phyloP scores from a whole-genome alignment of 2,113 vertebrate species.

The Oryctolagus cuniculus region mOryCun1.1 NC_091445.1:29569501-29570000 shows the following conservation, averaged over 20 bases:
- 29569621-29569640: not conserved
- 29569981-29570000: constrained; percentile 42
- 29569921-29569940: not conserved
- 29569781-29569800: not conserved
- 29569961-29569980: not conserved
- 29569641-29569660: not conserved
- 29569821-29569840: not conserved
- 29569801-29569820: not conserved
- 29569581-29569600: not conserved
- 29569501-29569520: constrained; percentile 5
- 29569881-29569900: not conserved
- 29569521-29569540: not conserved
- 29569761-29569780: not conserved
- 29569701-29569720: not conserved
- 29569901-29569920: not conserved
- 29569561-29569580: not conserved
- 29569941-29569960: not conserved
- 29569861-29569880: not conserved
- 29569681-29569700: not conserved
- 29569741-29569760: not conserved
- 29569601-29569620: not conserved
- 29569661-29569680: not conserved
- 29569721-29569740: not conserved
- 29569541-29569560: not conserved
- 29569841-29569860: not conserved